Conservation (phyloP, 2,888 invertebrate species). For the Dynastes maya region DNA sequence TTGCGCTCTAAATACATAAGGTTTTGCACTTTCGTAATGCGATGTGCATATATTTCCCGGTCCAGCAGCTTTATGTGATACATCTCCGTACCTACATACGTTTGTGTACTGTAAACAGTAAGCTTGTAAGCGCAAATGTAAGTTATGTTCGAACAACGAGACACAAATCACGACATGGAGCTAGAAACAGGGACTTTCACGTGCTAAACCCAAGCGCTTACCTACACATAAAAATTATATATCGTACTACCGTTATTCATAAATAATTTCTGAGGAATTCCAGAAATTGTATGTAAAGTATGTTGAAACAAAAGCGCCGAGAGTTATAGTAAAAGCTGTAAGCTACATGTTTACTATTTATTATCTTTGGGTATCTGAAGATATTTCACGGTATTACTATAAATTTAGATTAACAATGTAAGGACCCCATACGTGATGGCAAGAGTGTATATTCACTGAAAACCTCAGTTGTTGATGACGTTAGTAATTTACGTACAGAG, state of each 20-base stretch:
- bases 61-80: neutral
- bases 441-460: too few relatives aligned
- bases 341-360: neutral
- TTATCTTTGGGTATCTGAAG: neutral
- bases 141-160: slow-evolving; percentile 13
- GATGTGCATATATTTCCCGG: slow-evolving; percentile 3
- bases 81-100: neutral
- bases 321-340: slow-evolving; percentile 4
- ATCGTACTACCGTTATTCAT: slow-evolving; percentile 29
- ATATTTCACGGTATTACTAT: neutral
- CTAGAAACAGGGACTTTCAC: slow-evolving; percentile 25
- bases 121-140: slow-evolving; percentile 20
- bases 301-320: neutral
- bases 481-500: too few relatives aligned
- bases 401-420: neutral
- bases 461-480: too few relatives aligned
- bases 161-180: slow-evolving; percentile 23
- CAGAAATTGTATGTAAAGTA: slow-evolving; percentile 18
- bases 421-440: too few relatives aligned
- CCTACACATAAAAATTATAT: slow-evolving; percentile 1
- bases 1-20: neutral
- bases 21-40: slow-evolving; percentile 6
- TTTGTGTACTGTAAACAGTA: slow-evolving; percentile 11
- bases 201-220: slow-evolving; percentile 18
- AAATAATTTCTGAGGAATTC: slow-evolving; percentile 25